Evolutionary conservation across 2,888 invertebrate genomes (phyloP), one percentile per base, ranked within the genome.

Genomic region (Neria commutata): DNA sequence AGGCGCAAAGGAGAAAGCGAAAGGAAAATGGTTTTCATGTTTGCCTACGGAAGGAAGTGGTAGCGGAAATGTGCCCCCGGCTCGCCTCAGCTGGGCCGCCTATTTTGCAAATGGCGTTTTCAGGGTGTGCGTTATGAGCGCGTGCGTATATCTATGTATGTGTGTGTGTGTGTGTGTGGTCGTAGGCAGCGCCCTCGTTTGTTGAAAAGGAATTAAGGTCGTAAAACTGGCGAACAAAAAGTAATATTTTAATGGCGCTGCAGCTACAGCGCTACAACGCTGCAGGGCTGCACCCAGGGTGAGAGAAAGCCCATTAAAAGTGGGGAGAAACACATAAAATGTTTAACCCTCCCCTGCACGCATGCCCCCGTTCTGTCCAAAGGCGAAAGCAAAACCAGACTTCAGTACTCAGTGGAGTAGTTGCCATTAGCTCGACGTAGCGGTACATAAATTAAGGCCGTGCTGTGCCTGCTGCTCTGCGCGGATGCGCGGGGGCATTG

Each of bases 341-440:
- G 65, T 69, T 62, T 74, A 69, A 74, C 72, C 74, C 73, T 65
- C 65, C 45, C 65, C 51, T 29, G 14, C 4, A 17, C 17, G n/a
- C n/a, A n/a, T 37, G 11, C 10, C 17, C n/a, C 17, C 17, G n/a
- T 37, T 37, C 5, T 16, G 37, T 23, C 33, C 47, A 25, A 47
- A n/a, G 34, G 33, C 24, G 19, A 25, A 37, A 55, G 19, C 37
- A 40, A 21, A 24, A 6, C 1, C 51, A 24, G 26, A 25, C n/a
- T n/a, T n/a, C n/a, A n/a, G n/a, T n/a, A n/a, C n/a, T n/a, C n/a
- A 21, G 17, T n/a, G 37, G 64, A 24, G 21, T 24, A 73, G 65
- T 70, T 67, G 66, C 67, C 70, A 73, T 73, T 73, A 73, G 72
- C 71, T 67, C 69, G n/a, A n/a, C n/a, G n/a, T n/a, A n/a, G n/a